Conservation (phyloP, 2,888 invertebrate genomes). For the Pyrgus malvae region DNA sequence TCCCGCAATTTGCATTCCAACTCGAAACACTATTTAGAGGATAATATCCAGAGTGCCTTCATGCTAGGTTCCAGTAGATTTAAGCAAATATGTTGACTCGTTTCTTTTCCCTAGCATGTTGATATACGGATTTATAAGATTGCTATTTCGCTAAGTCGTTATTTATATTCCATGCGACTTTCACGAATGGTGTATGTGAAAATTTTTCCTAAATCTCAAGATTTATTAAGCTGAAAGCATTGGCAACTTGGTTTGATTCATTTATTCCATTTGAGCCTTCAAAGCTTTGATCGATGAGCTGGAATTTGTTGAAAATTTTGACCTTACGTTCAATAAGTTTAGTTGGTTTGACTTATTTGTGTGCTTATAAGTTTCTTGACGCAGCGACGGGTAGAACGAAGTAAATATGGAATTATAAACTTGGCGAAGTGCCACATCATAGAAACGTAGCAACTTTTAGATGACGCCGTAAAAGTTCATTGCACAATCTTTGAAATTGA, state of each 20-base stretch:
- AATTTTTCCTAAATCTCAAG: conserved; percentile 1
- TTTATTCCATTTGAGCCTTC: conserved; percentile 5
- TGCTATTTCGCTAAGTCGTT: conserved; percentile 15
- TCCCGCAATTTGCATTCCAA: neutral
- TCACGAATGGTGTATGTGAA: conserved; percentile 7
- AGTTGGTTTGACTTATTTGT: neutral
- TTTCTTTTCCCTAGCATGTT: conserved; percentile 9
- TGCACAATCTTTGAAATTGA: conserved; percentile 5
- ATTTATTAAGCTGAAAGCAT: conserved; percentile 17
- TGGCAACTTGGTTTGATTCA: conserved; percentile 5
- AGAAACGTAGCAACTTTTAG: conserved; percentile 1
- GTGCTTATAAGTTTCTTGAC: neutral
- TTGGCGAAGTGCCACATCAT: conserved; percentile 6
- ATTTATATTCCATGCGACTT: conserved; percentile 15
- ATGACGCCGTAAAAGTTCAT: conserved; percentile 9
- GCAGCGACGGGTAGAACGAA: neutral
- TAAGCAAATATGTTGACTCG: neutral
- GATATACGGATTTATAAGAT: conserved; percentile 16
- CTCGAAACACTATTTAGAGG: conserved; percentile 2
- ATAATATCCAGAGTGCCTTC: conserved; percentile 1
- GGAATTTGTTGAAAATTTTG: conserved; percentile 1
- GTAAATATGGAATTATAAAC: conserved; percentile 18
- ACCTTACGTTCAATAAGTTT: neutral
- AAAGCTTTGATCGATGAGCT: conserved; percentile 11
- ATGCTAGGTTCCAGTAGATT: neutral